Conservation (phyloP, 2,113 vertebrate genomes). For the Charina bottae region DNA sequence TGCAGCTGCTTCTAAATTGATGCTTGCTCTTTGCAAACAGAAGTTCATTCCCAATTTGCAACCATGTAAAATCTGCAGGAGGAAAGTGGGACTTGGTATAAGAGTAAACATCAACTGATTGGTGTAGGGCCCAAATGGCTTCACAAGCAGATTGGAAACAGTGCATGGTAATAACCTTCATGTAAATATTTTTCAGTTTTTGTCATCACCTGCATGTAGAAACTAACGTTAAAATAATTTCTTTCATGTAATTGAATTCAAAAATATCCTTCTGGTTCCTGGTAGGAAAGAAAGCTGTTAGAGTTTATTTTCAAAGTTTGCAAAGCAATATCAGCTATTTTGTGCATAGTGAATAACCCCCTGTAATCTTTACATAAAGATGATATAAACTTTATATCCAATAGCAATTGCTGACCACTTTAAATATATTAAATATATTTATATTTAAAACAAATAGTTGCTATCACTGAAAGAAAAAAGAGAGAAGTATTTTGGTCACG, state of each 20-base stretch:
- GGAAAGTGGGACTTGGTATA: too few species aligned
- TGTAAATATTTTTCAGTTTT: neutral
- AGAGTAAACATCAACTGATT: too few species aligned
- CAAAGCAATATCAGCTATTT: fast-evolving
- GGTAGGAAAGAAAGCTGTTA: slow-evolving; percentile 47
- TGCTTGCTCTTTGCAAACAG: too few species aligned
- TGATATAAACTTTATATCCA: too few species aligned
- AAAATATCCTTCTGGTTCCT: slow-evolving; percentile 43
- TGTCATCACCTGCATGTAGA: neutral
- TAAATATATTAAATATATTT: neutral
- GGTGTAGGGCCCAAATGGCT: too few species aligned
- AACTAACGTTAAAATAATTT: slow-evolving; percentile 52
- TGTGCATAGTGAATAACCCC: neutral
- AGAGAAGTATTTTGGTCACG: slow-evolving; percentile 17
- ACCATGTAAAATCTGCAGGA: too few species aligned
- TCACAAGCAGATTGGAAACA: too few species aligned
- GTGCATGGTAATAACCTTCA: neutral
- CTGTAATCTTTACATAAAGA: too few species aligned
- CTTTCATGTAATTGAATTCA: slow-evolving; percentile 62
- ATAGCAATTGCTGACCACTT: too few species aligned
- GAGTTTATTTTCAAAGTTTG: slow-evolving; percentile 30
- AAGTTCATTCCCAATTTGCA: too few species aligned
- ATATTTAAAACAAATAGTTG: slow-evolving; percentile 41
- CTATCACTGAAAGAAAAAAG: slow-evolving; percentile 51
- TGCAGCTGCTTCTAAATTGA: too few species aligned